These are phyloP conservation scores for Acanthopleura granulata DNA, from an alignment of 2,888 invertebrate species.

Conservation along the genomic window DNA sequence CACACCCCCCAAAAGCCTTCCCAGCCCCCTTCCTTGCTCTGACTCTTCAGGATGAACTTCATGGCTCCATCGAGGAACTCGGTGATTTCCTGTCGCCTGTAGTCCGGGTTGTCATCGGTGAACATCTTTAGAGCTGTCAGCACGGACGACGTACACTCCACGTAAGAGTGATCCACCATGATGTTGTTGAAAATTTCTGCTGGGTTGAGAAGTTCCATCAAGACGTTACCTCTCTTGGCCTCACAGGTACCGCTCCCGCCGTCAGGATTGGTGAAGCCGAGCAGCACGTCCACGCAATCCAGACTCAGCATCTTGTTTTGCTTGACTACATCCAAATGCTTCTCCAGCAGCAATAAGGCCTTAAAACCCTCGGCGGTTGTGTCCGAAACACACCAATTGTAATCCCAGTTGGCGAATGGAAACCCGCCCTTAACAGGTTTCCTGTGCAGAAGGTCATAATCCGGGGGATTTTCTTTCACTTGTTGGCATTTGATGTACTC, in stretches of 20 bases:
- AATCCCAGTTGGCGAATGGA: conserved; percentile 9
- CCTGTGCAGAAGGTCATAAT: neutral
- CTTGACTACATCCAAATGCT: conserved; percentile 2
- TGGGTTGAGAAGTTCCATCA: conserved; percentile 6
- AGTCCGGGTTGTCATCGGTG: conserved; percentile 9
- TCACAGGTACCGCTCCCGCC: conserved; percentile 7
- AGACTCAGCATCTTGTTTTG: neutral
- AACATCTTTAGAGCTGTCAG: conserved; percentile 4
- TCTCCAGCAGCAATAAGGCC: neutral
- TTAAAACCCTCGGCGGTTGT: conserved; percentile 6
- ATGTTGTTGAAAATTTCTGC: conserved; percentile 10
- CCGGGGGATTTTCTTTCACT: conserved; percentile 17
- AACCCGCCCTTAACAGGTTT: conserved; percentile 9
- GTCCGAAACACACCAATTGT: conserved; percentile 18
- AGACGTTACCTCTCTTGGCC: neutral
- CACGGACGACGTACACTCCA: conserved; percentile 14
- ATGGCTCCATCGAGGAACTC: conserved; percentile 2
- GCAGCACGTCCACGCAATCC: conserved; percentile 2
- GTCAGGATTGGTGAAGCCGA: conserved; percentile 5
- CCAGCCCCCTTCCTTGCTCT: conserved; percentile 1
- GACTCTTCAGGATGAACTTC: conserved; percentile 6
- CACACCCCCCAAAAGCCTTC: conserved; percentile 16
- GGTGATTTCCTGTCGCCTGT: neutral
- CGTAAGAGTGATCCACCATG: conserved; percentile 11
- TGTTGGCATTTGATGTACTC: neutral